phyloP scores from a whole-genome alignment of 2,113 vertebrate species.

The Scopus umbretta region DNA sequence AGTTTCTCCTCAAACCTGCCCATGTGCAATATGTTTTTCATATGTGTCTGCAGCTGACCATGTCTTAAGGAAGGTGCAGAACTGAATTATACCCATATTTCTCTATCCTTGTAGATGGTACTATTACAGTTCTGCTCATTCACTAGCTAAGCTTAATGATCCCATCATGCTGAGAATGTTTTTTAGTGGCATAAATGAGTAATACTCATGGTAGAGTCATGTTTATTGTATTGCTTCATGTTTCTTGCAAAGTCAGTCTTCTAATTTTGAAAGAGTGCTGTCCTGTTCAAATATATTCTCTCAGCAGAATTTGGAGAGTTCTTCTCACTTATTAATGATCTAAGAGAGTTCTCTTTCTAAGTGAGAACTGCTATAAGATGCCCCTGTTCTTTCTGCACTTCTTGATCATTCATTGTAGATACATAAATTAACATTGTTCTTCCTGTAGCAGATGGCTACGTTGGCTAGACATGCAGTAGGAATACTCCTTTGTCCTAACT shows the following conservation, averaged over 20 bases:
- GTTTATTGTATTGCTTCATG: neutral
- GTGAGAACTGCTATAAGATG: neutral
- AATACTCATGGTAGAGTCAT: neutral
- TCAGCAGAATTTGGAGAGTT: neutral
- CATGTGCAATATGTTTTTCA: neutral
- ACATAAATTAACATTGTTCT: neutral
- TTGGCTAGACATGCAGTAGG: neutral
- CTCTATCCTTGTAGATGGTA: neutral
- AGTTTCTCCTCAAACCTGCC: neutral
- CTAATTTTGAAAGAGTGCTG: neutral
- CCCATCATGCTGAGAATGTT: neutral
- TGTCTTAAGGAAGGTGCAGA: neutral
- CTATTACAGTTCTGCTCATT: neutral
- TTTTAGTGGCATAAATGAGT: neutral
- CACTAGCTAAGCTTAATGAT: neutral
- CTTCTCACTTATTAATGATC: neutral
- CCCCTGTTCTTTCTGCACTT: neutral
- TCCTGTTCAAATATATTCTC: neutral
- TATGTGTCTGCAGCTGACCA: neutral
- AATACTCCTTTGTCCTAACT: neutral
- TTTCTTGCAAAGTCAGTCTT: neutral
- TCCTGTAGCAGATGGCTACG: neutral
- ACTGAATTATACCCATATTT: neutral
- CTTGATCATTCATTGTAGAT: neutral
- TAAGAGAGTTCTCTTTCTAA: neutral